Evolutionary conservation across 2,888 invertebrate species (phyloP), one percentile per base, ranked within the genome.

Genomic region (Galerucella nymphaeae): DNA sequence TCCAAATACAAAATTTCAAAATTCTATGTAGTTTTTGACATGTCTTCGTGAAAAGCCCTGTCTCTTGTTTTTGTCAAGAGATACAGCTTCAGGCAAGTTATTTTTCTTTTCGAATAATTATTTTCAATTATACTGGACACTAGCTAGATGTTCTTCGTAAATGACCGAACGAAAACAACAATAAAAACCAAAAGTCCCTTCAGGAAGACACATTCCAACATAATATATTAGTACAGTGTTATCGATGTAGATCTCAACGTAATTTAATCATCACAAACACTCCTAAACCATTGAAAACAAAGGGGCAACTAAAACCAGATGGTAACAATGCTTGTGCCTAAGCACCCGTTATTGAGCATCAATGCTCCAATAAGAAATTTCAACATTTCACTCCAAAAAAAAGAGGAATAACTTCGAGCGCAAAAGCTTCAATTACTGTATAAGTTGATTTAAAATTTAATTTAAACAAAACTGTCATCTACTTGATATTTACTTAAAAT

Each of bases 281-380:
- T 59, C 30, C 45, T 38, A 64, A 61, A 66, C 45, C 73, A 67
- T 64, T 23, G 71, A 71, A 74, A 74, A 74, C 71, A 74, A 74
- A 64, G 71, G 70, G 55, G 67, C 68, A 65, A 68, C 71, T 50
- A 4, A 41, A 67, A 67, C 65, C 74, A 71, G 71, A 74, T 74
- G 74, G 74, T 71, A 71, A 74, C 74, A 74, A 67, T 71, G 70
- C 59, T 41, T 64, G 48, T n/a, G 59, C 38, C 71, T 68, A 74
- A 71, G 55, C 62, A 55, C 42, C 70, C 70, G 67, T 70, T 71
- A 68, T 68, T 30, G 30, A 30, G 30, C 30, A 30, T 30, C 30
- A 30, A 30, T 30, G 30, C 23, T 23, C 3, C 23, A 23, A 23
- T 23, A 23, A 23, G 23, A 23, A 2, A 23, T 23, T 23, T 1